Base-by-base conservation (phyloP, 2,888 invertebrate genomes). In the Catocala fraxini region DNA sequence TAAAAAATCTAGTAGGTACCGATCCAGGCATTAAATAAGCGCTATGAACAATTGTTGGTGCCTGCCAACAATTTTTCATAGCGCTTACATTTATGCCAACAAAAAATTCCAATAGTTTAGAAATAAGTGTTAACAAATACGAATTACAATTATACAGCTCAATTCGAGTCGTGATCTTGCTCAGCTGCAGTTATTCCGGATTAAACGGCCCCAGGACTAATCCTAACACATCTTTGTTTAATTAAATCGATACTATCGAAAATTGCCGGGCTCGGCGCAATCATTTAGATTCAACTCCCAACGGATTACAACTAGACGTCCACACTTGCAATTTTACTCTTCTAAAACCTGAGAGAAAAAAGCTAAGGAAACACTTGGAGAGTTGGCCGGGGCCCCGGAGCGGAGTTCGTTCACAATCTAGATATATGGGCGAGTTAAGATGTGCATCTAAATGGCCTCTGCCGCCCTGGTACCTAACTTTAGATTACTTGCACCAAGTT, bases 371-470 rank as follows among this genome's bases (percentile, higher is more conserved):
- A 65, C 70, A 71, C 60, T 69, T 66, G 54, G 46, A 63, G 66
- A 71, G 68, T 73, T 66, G 63, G 61, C 51, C 77, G 78, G 80
- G 78, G 65, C 75, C 73, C 74, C 78, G 77, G 79, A 77, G 75
- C 80, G 79, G 86, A 90, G 72, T 89, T 89, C 76, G 79, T 81
- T 82, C 86, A 88, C 92, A 93, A 93, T 93, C 92, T 91, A 93
- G 93, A 93, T 93, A 92, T 93, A 94, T 91, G 89, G 88, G 82
- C 84, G 87, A 91, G 93, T 93, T 93, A 92, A 93, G 93, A 94
- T 94, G 93, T 91, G 91, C 93, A 93, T 93, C 94, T 93, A 93
- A 93, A 94, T 93, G 92, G 93, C 93, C 88, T 89, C 90, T 88
- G 92, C 91, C 87, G 88, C 89, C 87, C 82, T 89, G 90, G 89